phyloP scores from a whole-genome alignment of 2,888 invertebrate genomes.

The Drosophila dives region DNA sequence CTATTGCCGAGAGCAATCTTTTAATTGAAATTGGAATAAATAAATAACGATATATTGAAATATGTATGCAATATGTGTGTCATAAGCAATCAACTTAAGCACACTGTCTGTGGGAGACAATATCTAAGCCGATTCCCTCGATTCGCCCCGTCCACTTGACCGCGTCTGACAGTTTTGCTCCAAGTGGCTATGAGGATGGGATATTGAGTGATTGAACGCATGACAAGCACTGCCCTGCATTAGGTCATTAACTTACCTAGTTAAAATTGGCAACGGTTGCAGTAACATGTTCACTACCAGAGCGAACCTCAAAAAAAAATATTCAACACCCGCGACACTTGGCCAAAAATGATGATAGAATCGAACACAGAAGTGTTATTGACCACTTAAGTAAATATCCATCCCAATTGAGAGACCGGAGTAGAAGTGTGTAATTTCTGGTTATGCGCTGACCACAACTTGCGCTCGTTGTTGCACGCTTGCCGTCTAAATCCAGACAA shows the following conservation, averaged over 20 bases:
- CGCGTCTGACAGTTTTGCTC: conserved; percentile 57
- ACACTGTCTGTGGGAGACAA: conserved; percentile 7
- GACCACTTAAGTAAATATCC: conserved; percentile 24
- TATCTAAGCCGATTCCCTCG: conserved; percentile 32
- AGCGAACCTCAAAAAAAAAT: not conserved
- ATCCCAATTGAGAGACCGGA: conserved; percentile 12
- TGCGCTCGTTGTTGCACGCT: conserved; percentile 48
- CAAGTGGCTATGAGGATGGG: conserved; percentile 30
- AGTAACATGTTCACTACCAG: conserved; percentile 31
- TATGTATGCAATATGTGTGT: not conserved
- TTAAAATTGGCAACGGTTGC: conserved; percentile 27
- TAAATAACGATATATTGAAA: not conserved
- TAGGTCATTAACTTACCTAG: conserved; percentile 50
- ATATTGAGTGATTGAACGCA: conserved; percentile 36
- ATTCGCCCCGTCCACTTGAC: conserved; percentile 46
- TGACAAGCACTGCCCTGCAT: conserved; percentile 24
- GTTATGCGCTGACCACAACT: conserved; percentile 11
- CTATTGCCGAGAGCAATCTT: conserved; percentile 2
- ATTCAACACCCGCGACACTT: conserved; percentile 6
- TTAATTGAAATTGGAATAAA: conserved; percentile 25
- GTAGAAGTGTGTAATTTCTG: conserved; percentile 1
- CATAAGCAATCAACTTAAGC: conserved; percentile 50
- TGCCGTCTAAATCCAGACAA: conserved; percentile 55
- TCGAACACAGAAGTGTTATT: conserved; percentile 1
- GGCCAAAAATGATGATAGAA: not conserved